Base-by-base conservation (phyloP, 1,140 invertebrate genomes). In the Parapsyche elsis region DNA sequence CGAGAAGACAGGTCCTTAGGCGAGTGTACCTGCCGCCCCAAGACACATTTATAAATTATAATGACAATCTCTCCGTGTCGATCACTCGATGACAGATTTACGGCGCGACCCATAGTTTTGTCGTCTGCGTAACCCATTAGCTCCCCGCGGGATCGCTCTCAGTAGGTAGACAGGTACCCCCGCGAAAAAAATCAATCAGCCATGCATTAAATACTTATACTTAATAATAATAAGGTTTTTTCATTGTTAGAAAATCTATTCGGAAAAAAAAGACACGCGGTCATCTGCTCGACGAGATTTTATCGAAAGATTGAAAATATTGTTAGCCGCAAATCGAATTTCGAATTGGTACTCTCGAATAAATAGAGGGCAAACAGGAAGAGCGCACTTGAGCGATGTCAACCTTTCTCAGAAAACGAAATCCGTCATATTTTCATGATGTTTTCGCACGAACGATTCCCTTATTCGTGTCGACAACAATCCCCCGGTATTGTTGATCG, bases 11-110 rank as follows among this genome's bases (percentile, higher is more conserved):
- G 64, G 24, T 67, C 64, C 64, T 67, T 67, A 24, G 64, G 24
- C 10, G 19, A 14, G 0, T 12, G 64, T 23, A 14, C 64, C 64
- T 67, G 16, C 16, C 9, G 9, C n/a, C n/a, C 9, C 14, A 10
- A 67, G 64, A 26, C 64, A 67, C 64, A 23, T 67, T 26, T 26
- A 67, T 67, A 67, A 67, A 23, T 67, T 67, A 67, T 67, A 67
- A 67, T 23, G 64, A 67, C 64, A 67, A 67, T 67, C 64, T 9
- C 21, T 1, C 2, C 16, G 57, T 21, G 64, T 67, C 64, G 21
- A 26, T 67, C 64, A 67, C 21, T n/a, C 64, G 23, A 67, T n/a
- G 24, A 67, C 21, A 67, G 23, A 67, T 67, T 12, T 67, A 26
- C 64, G 23, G 14, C 24, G 24, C 9, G 24, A 12, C 24, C 64